Percentiles rank a stretch among this genome's conserved stretches.
Conservation (phyloP, 2,797 vertebrate genomes). For the Botia kubotai region DNA sequence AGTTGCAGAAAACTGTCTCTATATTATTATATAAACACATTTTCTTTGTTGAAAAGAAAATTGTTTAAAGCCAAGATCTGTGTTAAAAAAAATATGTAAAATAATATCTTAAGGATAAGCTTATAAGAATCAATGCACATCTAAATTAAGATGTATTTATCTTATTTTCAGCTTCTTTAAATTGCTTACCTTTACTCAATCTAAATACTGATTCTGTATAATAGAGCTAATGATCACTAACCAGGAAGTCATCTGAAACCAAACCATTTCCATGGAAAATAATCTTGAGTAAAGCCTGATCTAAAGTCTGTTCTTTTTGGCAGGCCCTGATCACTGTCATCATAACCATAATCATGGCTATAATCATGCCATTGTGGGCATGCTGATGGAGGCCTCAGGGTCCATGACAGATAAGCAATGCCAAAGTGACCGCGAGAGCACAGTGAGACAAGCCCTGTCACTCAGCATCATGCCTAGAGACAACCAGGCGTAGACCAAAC, state of each 20-base stretch:
- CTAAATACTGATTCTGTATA: not conserved
- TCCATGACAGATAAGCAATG: conserved; percentile 44
- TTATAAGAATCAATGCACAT: no score
- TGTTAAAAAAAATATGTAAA: no score
- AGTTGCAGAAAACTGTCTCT: no score
- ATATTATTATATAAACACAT: no score
- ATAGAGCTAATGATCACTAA: not conserved
- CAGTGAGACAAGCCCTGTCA: conserved; percentile 55
- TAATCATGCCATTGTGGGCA: conserved; percentile 49
- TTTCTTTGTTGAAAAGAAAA: not conserved
- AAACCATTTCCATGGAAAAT: not conserved
- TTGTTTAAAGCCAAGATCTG: no score
- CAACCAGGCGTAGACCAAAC: conserved; percentile 44
- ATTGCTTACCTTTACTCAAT: not conserved
- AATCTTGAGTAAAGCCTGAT: conserved; percentile 13
- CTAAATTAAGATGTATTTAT: not conserved
- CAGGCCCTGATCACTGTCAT: conserved; percentile 29
- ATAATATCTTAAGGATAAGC: no score
- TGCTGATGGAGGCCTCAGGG: conserved; percentile 39
- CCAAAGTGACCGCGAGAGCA: conserved; percentile 35
- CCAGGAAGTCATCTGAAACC: not conserved
- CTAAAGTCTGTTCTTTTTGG: conserved; percentile 27
- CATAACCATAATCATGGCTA: conserved; percentile 45
- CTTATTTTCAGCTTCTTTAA: not conserved
- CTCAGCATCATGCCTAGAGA: conserved; percentile 48